Conservation (phyloP, 2,888 invertebrate species). For the Brachylomia viminalis region DNA sequence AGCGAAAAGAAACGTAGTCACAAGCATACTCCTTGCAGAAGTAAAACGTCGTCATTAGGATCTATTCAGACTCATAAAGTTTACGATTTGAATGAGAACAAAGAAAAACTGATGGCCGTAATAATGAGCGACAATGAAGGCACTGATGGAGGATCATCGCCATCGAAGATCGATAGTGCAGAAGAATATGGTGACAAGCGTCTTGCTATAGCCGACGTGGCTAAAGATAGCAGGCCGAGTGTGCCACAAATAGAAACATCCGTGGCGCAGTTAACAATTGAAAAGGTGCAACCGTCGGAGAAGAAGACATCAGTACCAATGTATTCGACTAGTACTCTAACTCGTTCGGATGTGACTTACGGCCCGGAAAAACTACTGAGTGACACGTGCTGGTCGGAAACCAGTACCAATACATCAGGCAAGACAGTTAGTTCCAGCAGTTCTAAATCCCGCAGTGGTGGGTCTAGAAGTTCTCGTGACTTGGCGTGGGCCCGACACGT, state of each 20-base stretch:
- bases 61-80: constrained; percentile 79
- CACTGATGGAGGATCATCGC: constrained; percentile 35
- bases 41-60: constrained; percentile 73
- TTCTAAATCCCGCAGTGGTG: constrained; percentile 74
- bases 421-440: constrained; percentile 74
- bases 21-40: constrained; percentile 64
- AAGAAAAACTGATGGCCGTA: constrained; percentile 82
- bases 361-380: constrained; percentile 68
- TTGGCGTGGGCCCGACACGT: constrained; percentile 82
- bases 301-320: constrained; percentile 61
- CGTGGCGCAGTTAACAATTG: constrained; percentile 80
- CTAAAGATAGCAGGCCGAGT: constrained; percentile 69
- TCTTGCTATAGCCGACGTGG: constrained; percentile 32
- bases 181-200: constrained; percentile 52
- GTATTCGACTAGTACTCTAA: constrained; percentile 78
- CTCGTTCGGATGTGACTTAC: constrained; percentile 74
- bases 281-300: constrained; percentile 57
- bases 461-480: constrained; percentile 75
- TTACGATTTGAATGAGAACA: constrained; percentile 84
- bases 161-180: constrained; percentile 63
- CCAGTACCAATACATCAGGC: constrained; percentile 73
- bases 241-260: constrained; percentile 83
- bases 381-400: constrained; percentile 75
- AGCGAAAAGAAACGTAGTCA: constrained; percentile 65
- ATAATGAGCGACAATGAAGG: constrained; percentile 78